These are phyloP conservation scores for Diarsia dahlii DNA, from an alignment of 2,888 invertebrate species.

Conservation along the genomic window DNA sequence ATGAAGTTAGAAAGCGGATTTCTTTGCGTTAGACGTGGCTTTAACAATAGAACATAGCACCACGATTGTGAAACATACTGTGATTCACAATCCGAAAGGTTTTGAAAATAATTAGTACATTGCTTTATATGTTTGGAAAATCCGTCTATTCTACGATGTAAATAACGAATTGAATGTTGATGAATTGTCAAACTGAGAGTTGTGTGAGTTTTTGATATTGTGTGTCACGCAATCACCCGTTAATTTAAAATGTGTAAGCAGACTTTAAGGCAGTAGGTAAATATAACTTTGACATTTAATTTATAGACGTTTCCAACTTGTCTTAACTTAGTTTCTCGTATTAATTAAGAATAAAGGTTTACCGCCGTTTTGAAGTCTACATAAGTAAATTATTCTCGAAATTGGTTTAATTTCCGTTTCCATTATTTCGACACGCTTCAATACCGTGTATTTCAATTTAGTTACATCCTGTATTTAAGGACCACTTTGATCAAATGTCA, in stretches of 20 bases:
- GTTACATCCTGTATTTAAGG: slow-evolving; percentile 39
- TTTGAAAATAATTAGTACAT: neutral
- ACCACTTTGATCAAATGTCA: slow-evolving; percentile 35
- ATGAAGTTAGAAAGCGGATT: slow-evolving; percentile 55
- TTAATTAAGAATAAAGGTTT: slow-evolving; percentile 43
- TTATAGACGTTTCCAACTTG: slow-evolving; percentile 10
- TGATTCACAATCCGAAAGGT: neutral
- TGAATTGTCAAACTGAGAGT: neutral
- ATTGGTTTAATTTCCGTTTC: slow-evolving; percentile 54
- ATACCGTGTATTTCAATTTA: slow-evolving; percentile 19
- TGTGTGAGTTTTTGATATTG: too few relatives aligned
- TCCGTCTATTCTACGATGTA: neutral
- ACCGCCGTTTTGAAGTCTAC: slow-evolving; percentile 9
- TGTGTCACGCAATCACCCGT: neutral
- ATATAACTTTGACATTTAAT: slow-evolving; percentile 21
- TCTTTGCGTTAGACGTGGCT: slow-evolving; percentile 1
- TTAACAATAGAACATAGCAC: neutral
- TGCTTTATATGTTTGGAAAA: neutral
- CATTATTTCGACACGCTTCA: slow-evolving; percentile 40
- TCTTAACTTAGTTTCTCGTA: neutral
- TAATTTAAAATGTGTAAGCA: neutral
- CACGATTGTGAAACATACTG: neutral
- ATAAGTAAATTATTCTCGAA: slow-evolving; percentile 40
- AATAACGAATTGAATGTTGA: neutral
- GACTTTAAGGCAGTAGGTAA: neutral